Evolutionary conservation across 2,888 invertebrate genomes (phyloP), one percentile per base, ranked within the genome.

Genomic region (Eupithecia pulchellata): DNA sequence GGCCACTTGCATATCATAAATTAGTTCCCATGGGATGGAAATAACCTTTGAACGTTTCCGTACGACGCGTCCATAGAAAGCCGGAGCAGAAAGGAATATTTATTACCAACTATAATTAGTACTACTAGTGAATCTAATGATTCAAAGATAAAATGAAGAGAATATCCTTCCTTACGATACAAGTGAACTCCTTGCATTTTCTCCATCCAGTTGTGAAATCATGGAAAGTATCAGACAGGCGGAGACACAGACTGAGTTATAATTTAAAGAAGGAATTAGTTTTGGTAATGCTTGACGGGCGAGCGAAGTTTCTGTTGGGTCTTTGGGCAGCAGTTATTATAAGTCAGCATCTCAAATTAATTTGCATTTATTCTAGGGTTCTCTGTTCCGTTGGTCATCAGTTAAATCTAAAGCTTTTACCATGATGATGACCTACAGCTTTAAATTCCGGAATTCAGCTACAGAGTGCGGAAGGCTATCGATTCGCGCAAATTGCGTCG

Each of bases 401-500:
- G 14, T 29, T 6, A 1, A 29, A 32, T 32, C n/a, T 9, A 58
- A 32, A 58, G 58, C 30, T 32, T 32, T 30, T 4, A 11, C 0
- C 0, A 60, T 32, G 17, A 32, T n/a, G n/a, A 47, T 47, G 42
- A 47, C 9, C 4, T n/a, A 17, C 14, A 13, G 25, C 61, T 61
- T 34, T 25, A 34, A 34, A 20, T 36, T 13, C 30, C n/a, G 5
- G 20, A 60, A 60, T 60, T 25, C 20, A 60, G 13, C 30, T 36
- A 61, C 13, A 25, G 14, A 61, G 61, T 32, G 36, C 8, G 20
- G 61, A 61, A 61, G 14, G 34, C 32, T 25, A 61, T 61, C 61
- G 34, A 61, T 61, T 61, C 13, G 5, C n/a, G 27, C 58, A 60
- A 32, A 32, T 58, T 58, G 57, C 29, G 32, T 39, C 62, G 39